Base-by-base conservation (phyloP, 2,113 vertebrate species). In the Seriola quinqueradiata region DNA sequence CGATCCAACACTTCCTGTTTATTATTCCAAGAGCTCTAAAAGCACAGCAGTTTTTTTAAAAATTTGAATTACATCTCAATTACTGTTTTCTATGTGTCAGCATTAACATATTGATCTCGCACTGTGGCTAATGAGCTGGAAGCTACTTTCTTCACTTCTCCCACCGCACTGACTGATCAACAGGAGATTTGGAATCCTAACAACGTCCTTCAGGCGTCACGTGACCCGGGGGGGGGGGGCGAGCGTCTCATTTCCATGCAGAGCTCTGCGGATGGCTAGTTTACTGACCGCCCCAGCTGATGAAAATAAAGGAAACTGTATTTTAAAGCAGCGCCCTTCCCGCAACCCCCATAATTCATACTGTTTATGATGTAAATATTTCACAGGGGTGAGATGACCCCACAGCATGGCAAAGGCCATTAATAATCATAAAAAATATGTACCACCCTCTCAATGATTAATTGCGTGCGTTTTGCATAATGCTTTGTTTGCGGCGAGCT, bases 351-450 rank as follows among this genome's bases (percentile, higher is more conserved):
- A 92, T 93, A 90, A 92, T 90, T 93, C 93, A 90, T 72, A 84
- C 87, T 93, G 92, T 93, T 94, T 94, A 92, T 85, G 91, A 91
- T 91, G 90, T 94, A 94, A 94, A 94, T 94, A 92, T 92, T 90
- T 92, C 86, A 87, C 82, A 58, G 82, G 84, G 93, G 92, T 91
- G 89, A 89, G 88, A 84, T 90, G 93, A 94, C 92, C 92, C 86
- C 85, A 86, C 75, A 74, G 90, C 81, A 48, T 83, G 83, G 88
- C 92, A 79, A 92, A 89, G 90, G 79, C 89, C 91, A 92, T 95
- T 95, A 92, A 94, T 93, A 94, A 94, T 87, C 91, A 92, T 93
- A 92, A 92, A 89, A 89, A 91, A 89, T 75, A 86, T 48, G 83
- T 82, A 87, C 82, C 79, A 69, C 87, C 87, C 79, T 87, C 81